Percentiles rank a stretch among this genome's conserved stretches.
Evolutionary conservation across 1,140 invertebrate species (phyloP).

Genomic region (Drosophila parabipectinata): DNA sequence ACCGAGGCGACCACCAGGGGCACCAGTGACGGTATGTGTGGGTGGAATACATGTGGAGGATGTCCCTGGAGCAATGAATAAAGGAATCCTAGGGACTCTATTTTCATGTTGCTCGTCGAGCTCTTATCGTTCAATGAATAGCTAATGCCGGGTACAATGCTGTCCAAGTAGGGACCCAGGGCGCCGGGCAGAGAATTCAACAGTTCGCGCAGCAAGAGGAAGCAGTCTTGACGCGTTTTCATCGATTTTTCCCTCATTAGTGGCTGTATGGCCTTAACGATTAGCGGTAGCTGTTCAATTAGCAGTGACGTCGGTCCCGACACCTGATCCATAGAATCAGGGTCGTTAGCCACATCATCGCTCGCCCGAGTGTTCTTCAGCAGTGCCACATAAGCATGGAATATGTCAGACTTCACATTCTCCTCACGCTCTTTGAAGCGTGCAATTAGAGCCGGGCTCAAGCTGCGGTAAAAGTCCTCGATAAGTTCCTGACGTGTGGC

Average conservation of each 20-base stretch:
- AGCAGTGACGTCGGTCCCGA: conserved; percentile 88
- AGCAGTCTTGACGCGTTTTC: conserved; percentile 96
- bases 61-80: conserved; percentile 94
- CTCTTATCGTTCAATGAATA: conserved; percentile 97
- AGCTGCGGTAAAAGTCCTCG: conserved; percentile 93
- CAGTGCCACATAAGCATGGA: conserved; percentile 97
- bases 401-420: conserved; percentile 99
- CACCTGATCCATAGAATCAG: conserved; percentile 91
- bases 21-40: conserved; percentile 92
- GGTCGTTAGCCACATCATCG: conserved; percentile 87
- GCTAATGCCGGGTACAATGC: conserved; percentile 95
- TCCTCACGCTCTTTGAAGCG: conserved; percentile 99
- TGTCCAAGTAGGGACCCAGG: conserved; percentile 92
- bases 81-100: conserved; percentile 97
- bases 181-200: conserved; percentile 95
- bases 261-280: conserved; percentile 94
- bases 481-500: conserved; percentile 95
- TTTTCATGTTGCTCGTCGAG: conserved; percentile 99
- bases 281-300: conserved; percentile 87
- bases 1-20: conserved; percentile 95
- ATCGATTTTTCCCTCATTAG: conserved; percentile 97
- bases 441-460: conserved; percentile 95
- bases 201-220: conserved; percentile 95
- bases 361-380: conserved; percentile 93
- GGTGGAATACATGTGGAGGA: conserved; percentile 89